Evolutionary conservation across 2,113 vertebrate genomes (phyloP).

Genomic region (Zeus faber): DNA sequence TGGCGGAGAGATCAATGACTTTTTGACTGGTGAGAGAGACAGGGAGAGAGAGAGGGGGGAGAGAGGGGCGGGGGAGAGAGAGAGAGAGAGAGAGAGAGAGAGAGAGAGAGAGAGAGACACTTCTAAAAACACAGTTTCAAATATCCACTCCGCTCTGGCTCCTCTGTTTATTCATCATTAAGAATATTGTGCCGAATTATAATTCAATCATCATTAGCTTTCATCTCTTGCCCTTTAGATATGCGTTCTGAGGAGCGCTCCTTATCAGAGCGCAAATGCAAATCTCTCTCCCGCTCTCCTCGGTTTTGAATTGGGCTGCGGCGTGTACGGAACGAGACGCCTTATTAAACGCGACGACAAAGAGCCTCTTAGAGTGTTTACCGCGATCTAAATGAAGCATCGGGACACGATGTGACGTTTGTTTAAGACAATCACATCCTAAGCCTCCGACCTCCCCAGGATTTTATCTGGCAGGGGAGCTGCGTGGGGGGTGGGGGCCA

Average conservation of each 20-base stretch:
- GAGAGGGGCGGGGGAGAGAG: not conserved
- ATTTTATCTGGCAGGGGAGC: slow-evolving; percentile 42
- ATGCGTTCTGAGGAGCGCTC: slow-evolving; percentile 31
- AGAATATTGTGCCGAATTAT: slow-evolving; percentile 44
- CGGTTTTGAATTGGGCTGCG: slow-evolving; percentile 3
- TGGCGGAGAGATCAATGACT: slow-evolving; percentile 76
- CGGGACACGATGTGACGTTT: slow-evolving; percentile 14
- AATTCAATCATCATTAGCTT: slow-evolving; percentile 58
- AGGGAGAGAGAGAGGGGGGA: slow-evolving; percentile 19
- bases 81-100: slow-evolving; percentile 27
- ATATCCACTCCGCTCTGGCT: slow-evolving; percentile 45
- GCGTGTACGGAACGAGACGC: not conserved
- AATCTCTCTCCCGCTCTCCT: slow-evolving; percentile 18
- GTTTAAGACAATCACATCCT: slow-evolving; percentile 49
- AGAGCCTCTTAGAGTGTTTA: slow-evolving; percentile 24
- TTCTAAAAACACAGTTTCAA: slow-evolving; percentile 35
- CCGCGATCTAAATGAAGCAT: slow-evolving; percentile 36
- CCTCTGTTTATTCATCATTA: slow-evolving; percentile 41
- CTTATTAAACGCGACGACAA: slow-evolving; percentile 2
- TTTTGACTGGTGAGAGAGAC: slow-evolving; percentile 58
- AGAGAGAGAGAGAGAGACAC: slow-evolving; percentile 28
- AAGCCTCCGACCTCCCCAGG: slow-evolving; percentile 17
- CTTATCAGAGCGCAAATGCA: slow-evolving; percentile 31
- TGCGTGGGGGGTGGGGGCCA: slow-evolving; percentile 30
- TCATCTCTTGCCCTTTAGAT: slow-evolving; percentile 53